Base-by-base conservation (phyloP, 2,797 vertebrate species). In the Falco naumanni region DNA sequence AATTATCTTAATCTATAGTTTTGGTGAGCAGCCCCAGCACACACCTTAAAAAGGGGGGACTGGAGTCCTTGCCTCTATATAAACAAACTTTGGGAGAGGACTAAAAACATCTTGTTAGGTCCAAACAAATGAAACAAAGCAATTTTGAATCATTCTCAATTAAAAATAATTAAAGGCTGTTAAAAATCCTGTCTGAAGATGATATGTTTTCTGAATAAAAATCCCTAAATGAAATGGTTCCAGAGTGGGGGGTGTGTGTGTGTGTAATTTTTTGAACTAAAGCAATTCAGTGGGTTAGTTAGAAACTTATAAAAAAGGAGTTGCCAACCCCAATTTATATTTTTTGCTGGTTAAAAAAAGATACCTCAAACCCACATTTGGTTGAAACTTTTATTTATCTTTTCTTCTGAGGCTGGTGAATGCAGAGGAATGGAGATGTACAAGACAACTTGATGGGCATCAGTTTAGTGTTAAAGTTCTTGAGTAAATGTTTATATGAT, bases 101-200 rank as follows among this genome's bases (percentile, higher is more conserved):
- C 41, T 83, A 31, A 90, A 90, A 93, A 15, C 20, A 24, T 74
- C 75, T 87, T 87, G 26, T 77, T 93, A 80, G 13, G 48, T 53
- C 11, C 28, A 93, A 94, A 87, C 39, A 85, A 93, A 84, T 70
- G 28, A 92, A 89, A 87, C 19, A 80, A 94, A 92, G n/a, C 28
- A 76, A 79, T 75, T 96, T 90, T 61, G 53, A 92, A 87, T 90
- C 2, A 89, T 92, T 93, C 37, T 54, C 37, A 83, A 90, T 89
- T 91, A 93, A 93, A 92, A 92, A 74, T 87, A 93, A 94, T 93
- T 91, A 94, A 91, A 91, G 57, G 5, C 39, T 89, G 31, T 87
- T 93, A 69, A 89, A 90, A 95, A 87, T 61, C 12, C 26, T 50
- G 20, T 63, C 60, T 85, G 65, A 83, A 94, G 81, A 74, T 48